Percentiles rank a stretch among this genome's conserved stretches.
These are phyloP conservation scores for Sardinella longiceps DNA, from an alignment of 2,797 vertebrate species.

Conservation along the genomic window DNA sequence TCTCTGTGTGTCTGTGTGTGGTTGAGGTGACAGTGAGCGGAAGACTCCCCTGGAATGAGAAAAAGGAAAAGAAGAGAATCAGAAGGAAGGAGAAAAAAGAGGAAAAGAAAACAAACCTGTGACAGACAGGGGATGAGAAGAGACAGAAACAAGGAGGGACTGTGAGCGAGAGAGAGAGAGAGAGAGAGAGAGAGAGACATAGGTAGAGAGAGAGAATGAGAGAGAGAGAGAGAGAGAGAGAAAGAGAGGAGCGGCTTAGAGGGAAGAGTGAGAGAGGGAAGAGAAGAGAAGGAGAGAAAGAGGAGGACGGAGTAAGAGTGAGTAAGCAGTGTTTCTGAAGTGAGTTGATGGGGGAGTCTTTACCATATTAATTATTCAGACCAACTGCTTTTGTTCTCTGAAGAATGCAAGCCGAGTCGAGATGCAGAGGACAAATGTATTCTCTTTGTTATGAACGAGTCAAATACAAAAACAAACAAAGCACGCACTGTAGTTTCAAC, in stretches of 20 bases:
- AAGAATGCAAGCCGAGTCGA: conserved; percentile 15
- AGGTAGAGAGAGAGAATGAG: background rate
- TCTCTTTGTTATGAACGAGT: conserved; percentile 18
- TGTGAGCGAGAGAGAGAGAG: background rate
- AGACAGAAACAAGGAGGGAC: background rate
- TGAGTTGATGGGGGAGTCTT: conserved; percentile 23
- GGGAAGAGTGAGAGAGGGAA: background rate
- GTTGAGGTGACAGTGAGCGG: background rate
- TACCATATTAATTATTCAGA: conserved; percentile 25
- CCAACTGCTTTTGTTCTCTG: conserved; percentile 13
- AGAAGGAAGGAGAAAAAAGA: background rate
- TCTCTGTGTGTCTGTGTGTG: too few relatives aligned
- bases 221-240: background rate
- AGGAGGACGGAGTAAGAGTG: background rate
- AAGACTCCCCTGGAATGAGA: background rate
- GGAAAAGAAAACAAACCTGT: conserved; percentile 9
- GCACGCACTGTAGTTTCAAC: background rate
- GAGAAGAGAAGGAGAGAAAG: background rate
- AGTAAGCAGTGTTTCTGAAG: background rate
- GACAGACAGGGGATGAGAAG: conserved; percentile 28
- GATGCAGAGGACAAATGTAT: conserved; percentile 26
- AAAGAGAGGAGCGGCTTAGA: too few relatives aligned
- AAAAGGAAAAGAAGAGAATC: background rate
- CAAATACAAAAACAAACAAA: conserved; percentile 19
- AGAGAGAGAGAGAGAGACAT: background rate